Conservation (phyloP, 2,797 vertebrate genomes). For the Astyanax mexicanus region DNA sequence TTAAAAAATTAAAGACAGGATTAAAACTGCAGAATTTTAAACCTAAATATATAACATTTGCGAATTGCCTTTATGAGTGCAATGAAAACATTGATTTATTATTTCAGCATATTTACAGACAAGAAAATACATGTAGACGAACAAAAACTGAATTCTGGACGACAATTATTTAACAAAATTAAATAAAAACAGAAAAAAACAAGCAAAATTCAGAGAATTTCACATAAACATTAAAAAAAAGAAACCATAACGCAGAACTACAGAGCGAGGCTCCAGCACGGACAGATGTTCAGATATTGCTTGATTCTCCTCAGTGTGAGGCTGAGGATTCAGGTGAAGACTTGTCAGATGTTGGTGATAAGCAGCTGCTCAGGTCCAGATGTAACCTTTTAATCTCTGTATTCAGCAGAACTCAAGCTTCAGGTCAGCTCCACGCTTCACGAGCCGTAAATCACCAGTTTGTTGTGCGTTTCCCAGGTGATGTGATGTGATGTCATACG, state of each 20-base stretch:
- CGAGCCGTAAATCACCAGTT: background rate
- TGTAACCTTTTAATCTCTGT: background rate
- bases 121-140: background rate
- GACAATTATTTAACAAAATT: background rate
- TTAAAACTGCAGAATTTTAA: background rate
- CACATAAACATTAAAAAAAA: background rate
- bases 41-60: background rate
- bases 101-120: background rate
- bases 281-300: background rate
- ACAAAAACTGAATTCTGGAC: background rate
- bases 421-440: background rate
- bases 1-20: background rate
- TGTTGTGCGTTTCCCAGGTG: background rate
- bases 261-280: no score
- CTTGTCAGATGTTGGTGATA: no score
- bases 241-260: background rate
- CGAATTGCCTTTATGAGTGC: background rate
- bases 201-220: background rate
- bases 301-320: background rate
- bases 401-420: background rate
- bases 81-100: background rate
- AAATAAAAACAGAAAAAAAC: background rate
- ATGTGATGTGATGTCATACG: slow-evolving; percentile 51
- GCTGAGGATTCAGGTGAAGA: no score
- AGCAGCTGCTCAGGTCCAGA: background rate